Evolutionary conservation across 1,140 invertebrate species (phyloP), one percentile per base, ranked within the genome.

Genomic region (Chelonus insularis): DNA sequence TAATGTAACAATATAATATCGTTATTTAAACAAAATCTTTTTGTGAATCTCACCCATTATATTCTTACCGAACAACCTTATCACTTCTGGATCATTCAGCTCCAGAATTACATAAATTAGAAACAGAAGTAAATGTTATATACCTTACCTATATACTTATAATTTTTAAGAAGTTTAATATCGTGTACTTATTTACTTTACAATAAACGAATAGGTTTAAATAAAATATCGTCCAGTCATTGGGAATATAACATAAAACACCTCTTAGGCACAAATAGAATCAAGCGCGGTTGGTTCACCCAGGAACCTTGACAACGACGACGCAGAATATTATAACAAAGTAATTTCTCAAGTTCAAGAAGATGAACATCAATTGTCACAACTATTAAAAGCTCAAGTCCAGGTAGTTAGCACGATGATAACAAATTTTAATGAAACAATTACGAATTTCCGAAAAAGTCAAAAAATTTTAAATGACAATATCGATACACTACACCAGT

Each of bases 301-400:
- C 54, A 6, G 57, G 57, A 1, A 64, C 56, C 0, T 20, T 59
- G 2, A 1, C 52, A 64, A 50, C 25, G 21, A 14, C 36, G n/a
- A n/a, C n/a, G n/a, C n/a, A n/a, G n/a, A n/a, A n/a, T n/a, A n/a
- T n/a, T n/a, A n/a, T n/a, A n/a, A n/a, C n/a, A n/a, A 60, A 11
- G 41, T 29, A 14, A 65, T 65, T 0, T 34, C 61, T 18, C 56
- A 58, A 54, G 52, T 61, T 3, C 61, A 65, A 18, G 12, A 25
- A 6, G 57, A 58, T 1, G 58, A 61, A 41, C 9, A 14, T 5
- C 25, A 56, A 37, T 37, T 56, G n/a, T 16, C 52, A 4, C 18
- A 37, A 8, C 37, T 25, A 29, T n/a, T 51, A 25, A 51, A 51
- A 56, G 34, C 32, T 4, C 52, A 56, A 21, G 34, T 56, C 11